These are phyloP conservation scores for Enteromius trimaculatus DNA, from an alignment of 2,797 vertebrate species.

Conservation along the genomic window DNA sequence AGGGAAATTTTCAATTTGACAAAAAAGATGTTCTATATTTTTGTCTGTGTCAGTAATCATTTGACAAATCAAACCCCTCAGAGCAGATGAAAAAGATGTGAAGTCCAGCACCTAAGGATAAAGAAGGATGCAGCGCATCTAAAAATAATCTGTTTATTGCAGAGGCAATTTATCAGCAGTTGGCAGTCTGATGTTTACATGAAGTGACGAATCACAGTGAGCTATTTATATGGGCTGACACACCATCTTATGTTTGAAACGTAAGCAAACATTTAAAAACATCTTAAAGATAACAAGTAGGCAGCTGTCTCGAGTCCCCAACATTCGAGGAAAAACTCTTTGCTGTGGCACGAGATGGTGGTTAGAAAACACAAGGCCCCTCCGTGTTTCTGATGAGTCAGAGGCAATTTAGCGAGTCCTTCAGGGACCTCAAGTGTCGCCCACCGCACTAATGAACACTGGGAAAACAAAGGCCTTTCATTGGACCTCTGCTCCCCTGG, in stretches of 20 bases:
- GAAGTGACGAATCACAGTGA: constrained; percentile 55
- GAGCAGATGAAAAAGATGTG: constrained; percentile 7
- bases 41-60: constrained; percentile 30
- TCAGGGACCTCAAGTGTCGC: constrained; percentile 60
- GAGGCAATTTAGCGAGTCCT: constrained; percentile 57
- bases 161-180: constrained; percentile 67
- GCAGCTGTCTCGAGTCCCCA: constrained; percentile 18
- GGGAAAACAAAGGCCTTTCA: constrained; percentile 68
- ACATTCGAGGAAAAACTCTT: constrained; percentile 12
- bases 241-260: constrained; percentile 44
- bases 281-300: constrained; percentile 50
- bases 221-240: constrained; percentile 61
- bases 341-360: constrained; percentile 37
- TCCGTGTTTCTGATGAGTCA: constrained; percentile 55
- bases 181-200: constrained; percentile 64
- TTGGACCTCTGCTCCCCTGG: constrained; percentile 53
- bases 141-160: constrained; percentile 69
- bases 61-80: constrained; percentile 30
- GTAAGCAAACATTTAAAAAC: constrained; percentile 42
- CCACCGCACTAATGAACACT: constrained; percentile 65
- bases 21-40: constrained; percentile 3
- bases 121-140: constrained; percentile 50
- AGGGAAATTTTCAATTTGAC: constrained; percentile 21
- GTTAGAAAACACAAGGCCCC: constrained; percentile 45
- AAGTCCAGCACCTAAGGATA: constrained; percentile 21